Base-by-base conservation (phyloP, 2,797 vertebrate genomes). In the Lacerta agilis region DNA sequence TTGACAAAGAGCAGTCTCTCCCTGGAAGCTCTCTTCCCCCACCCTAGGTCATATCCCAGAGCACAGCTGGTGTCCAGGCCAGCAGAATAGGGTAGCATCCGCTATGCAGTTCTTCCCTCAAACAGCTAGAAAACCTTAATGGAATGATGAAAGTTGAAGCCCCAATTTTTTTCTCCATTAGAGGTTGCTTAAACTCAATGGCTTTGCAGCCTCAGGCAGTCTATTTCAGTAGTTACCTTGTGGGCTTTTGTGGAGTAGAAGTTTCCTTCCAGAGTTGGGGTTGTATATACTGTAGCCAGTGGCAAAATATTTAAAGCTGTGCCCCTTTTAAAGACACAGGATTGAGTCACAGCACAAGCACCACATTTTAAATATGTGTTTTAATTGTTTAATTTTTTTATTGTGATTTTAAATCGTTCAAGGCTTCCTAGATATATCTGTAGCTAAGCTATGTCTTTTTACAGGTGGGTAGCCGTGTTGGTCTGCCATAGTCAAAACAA, bases 401-500 rank as follows among this genome's bases (percentile, higher is more conserved):
- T 64, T 64, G 61, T 64, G 61, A 23, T 64, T 64, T 64, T 64
- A 64, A 64, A 64, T 64, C 20, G 1, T 64, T 64, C 61, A 18
- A 8, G 5, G 61, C 61, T 18, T 64, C 61, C 20, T 64, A 64
- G 20, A 64, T 64, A 64, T 23, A 64, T 73, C 88, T 94, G 93
- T 93, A 91, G 82, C 92, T 93, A 91, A 92, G 93, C 95, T 92
- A 17, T 86, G 91, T 90, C 89, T 18, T 91, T 87, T 94, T 94
- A n/a, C n/a, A n/a, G n/a, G n/a, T n/a, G n/a, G n/a, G n/a, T n/a
- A n/a, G n/a, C n/a, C n/a, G n/a, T n/a, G n/a, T n/a, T n/a, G n/a
- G n/a, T n/a, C n/a, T n/a, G n/a, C n/a, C n/a, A n/a, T n/a, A n/a
- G n/a, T n/a, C n/a, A n/a, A n/a, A n/a, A n/a, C n/a, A n/a, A n/a